phyloP scores from a whole-genome alignment of 1,140 invertebrate species.

The Schlechtendalia chinensis region DNA sequence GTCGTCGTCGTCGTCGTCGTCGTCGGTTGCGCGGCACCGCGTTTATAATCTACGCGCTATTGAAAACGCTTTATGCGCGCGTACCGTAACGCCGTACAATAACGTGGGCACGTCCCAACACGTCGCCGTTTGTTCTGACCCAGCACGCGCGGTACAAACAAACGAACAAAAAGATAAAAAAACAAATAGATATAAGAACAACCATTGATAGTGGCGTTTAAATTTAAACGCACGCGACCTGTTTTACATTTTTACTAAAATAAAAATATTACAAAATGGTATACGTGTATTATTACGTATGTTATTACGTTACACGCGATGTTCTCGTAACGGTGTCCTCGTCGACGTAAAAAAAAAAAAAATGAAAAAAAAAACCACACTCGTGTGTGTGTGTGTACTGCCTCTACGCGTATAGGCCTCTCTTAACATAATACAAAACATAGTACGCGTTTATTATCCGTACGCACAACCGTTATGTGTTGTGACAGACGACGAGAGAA shows the following conservation, averaged over 20 bases:
- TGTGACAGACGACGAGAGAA: not conserved
- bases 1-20: no score
- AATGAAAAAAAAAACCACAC: no score
- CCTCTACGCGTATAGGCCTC: not conserved
- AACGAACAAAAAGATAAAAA: no score
- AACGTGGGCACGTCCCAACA: no score
- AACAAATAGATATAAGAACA: no score
- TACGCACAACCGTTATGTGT: slow-evolving; percentile 19
- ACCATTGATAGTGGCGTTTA: not conserved
- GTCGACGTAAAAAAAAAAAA: no score
- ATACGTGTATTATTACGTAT: not conserved
- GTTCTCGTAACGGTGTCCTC: slow-evolving; percentile 1
- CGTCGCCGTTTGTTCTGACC: not conserved
- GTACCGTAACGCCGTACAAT: no score
- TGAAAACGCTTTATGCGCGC: no score
- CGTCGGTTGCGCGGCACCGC: no score
- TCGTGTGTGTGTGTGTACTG: not conserved
- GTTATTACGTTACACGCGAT: no score
- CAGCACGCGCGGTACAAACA: not conserved
- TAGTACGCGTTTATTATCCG: not conserved
- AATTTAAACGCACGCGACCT: not conserved
- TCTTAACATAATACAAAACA: slow-evolving; percentile 9
- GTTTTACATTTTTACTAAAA: slow-evolving; percentile 22
- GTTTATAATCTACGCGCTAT: no score
- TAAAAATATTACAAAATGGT: slow-evolving; percentile 9